Evolutionary conservation across 2,888 invertebrate genomes (phyloP).

Genomic region (Pammene aurita): DNA sequence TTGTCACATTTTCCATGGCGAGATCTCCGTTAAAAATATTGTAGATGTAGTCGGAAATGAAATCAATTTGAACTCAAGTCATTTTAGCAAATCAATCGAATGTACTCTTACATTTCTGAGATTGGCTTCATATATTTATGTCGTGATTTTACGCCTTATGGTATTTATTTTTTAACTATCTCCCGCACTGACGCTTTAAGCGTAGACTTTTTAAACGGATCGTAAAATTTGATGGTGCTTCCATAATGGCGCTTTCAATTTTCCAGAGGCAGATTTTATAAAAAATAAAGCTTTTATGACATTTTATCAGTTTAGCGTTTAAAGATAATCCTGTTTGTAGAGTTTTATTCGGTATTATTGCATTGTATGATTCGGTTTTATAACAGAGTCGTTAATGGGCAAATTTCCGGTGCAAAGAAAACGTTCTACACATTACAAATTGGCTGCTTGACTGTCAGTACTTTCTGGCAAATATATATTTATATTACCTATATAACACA

Average conservation of each 20-base stretch:
- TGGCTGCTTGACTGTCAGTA: too few species aligned
- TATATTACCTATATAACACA: too few species aligned
- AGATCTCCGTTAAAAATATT: too few species aligned
- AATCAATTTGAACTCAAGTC: too few species aligned
- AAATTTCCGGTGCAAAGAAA: too few species aligned
- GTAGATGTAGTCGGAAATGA: too few species aligned
- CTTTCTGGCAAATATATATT: too few species aligned
- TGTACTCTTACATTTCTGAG: too few species aligned
- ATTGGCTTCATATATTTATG: not conserved
- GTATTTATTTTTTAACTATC: constrained; percentile 36
- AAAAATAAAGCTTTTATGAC: constrained; percentile 37
- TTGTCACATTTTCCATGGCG: too few species aligned
- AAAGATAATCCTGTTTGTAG: constrained; percentile 20
- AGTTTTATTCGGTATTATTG: constrained; percentile 26
- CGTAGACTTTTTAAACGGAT: constrained; percentile 38
- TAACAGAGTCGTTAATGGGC: not conserved
- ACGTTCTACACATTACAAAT: too few species aligned
- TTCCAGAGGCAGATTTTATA: constrained; percentile 39
- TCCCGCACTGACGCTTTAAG: constrained; percentile 32
- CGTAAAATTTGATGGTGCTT: constrained; percentile 37
- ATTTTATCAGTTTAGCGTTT: constrained; percentile 32
- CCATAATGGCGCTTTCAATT: constrained; percentile 38
- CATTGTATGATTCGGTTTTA: constrained; percentile 17
- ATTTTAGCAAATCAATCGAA: too few species aligned
- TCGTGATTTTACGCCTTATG: not conserved